Conservation (phyloP, 1,140 invertebrate genomes). For the Drosophila micromelanica region DNA sequence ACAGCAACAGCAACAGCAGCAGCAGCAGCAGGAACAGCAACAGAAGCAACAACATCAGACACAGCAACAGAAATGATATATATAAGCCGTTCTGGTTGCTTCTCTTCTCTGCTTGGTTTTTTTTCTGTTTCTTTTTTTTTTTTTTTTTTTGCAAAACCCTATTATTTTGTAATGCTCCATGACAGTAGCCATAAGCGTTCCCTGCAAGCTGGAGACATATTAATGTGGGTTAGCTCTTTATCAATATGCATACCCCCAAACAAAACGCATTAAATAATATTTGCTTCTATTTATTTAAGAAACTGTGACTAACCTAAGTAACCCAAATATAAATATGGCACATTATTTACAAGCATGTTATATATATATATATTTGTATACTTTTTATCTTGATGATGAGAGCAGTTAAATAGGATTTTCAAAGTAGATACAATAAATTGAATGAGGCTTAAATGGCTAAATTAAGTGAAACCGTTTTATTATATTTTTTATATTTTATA, state of each 20-base stretch:
- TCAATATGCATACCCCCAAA: not conserved
- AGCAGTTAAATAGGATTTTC: no score
- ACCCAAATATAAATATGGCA: no score
- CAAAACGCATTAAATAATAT: not conserved
- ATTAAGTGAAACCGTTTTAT: no score
- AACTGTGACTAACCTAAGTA: no score
- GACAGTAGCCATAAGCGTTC: not conserved
- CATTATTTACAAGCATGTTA: no score
- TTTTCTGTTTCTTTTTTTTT: slow-evolving; percentile 18
- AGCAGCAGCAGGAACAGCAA: slow-evolving; percentile 13
- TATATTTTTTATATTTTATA: no score
- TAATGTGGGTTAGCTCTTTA: slow-evolving; percentile 1
- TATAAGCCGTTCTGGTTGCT: slow-evolving; percentile 47
- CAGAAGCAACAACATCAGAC: slow-evolving; percentile 28
- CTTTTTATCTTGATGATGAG: no score
- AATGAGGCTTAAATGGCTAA: no score
- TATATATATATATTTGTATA: no score
- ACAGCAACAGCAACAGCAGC: slow-evolving; percentile 9
- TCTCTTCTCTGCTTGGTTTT: not conserved
- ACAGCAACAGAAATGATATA: slow-evolving; percentile 66
- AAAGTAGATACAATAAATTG: no score
- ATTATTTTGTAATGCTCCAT: slow-evolving; percentile 15
- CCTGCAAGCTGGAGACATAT: not conserved
- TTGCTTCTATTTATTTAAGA: no score
- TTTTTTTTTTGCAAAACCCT: slow-evolving; percentile 39